A percentile compares a stretch with the other conserved stretches of the same genome.
These are phyloP conservation scores for Cyrtonyx montezumae DNA, from an alignment of 2,113 vertebrate genomes.

Conservation along the genomic window DNA sequence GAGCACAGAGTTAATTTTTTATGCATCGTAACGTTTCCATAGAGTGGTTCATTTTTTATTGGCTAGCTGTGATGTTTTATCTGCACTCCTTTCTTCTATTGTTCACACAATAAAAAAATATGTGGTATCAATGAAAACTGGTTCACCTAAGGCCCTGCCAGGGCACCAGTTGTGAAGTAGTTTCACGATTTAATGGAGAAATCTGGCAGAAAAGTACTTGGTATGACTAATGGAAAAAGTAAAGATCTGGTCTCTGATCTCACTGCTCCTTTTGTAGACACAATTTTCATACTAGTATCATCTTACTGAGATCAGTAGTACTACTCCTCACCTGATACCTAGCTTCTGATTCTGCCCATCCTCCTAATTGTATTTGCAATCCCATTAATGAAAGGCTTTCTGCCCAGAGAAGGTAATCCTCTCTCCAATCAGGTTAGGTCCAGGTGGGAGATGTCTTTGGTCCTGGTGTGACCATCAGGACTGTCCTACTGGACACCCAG, in stretches of 20 bases:
- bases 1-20: conserved; percentile 26
- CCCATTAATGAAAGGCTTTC: not conserved
- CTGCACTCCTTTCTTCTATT: not conserved
- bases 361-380: not conserved
- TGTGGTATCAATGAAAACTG: not conserved
- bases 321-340: not conserved
- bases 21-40: not conserved
- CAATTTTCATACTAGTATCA: not conserved
- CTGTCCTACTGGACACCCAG: not conserved
- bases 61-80: not conserved
- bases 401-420: not conserved
- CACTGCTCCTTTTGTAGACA: not conserved
- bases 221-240: not conserved
- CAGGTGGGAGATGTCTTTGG: not conserved
- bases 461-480: no score
- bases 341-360: not conserved
- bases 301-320: not conserved
- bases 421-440: no score
- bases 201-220: not conserved
- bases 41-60: not conserved
- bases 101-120: not conserved
- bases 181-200: not conserved
- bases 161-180: not conserved
- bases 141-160: not conserved
- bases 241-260: not conserved